phyloP scores from a whole-genome alignment of 1,140 invertebrate genomes.

The Linepithema humile region DNA sequence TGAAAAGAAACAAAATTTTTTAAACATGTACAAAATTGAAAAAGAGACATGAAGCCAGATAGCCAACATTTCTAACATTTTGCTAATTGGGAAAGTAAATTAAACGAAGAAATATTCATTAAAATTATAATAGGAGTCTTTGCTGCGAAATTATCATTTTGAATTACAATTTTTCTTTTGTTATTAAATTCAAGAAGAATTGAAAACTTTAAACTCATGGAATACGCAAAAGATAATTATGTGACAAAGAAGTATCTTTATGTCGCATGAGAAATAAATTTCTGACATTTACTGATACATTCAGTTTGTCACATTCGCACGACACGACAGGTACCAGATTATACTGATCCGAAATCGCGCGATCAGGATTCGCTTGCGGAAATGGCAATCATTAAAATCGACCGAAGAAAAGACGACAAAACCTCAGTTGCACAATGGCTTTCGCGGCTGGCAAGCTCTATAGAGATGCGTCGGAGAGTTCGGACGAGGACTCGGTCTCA shows the following conservation, averaged over 20 bases:
- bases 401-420: constrained; percentile 59
- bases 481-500: constrained; percentile 46
- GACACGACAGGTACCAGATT: too few species aligned
- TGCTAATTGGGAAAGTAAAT: too few species aligned
- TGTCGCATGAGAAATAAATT: neutral
- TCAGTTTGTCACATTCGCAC: neutral
- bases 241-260: neutral
- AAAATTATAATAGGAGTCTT: too few species aligned
- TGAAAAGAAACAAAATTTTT: too few species aligned
- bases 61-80: too few species aligned
- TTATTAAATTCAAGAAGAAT: neutral
- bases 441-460: constrained; percentile 41
- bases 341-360: neutral
- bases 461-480: constrained; percentile 16
- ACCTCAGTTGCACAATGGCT: constrained; percentile 57
- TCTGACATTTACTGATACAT: neutral
- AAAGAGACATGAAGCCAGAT: too few species aligned
- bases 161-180: neutral
- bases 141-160: too few species aligned
- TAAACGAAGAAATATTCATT: neutral
- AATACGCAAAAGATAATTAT: neutral
- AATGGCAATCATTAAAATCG: constrained; percentile 58
- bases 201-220: neutral
- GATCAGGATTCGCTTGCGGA: neutral
- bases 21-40: too few species aligned